phyloP scores from a whole-genome alignment of 2,797 vertebrate genomes.

The Telmatherina bonti region DNA sequence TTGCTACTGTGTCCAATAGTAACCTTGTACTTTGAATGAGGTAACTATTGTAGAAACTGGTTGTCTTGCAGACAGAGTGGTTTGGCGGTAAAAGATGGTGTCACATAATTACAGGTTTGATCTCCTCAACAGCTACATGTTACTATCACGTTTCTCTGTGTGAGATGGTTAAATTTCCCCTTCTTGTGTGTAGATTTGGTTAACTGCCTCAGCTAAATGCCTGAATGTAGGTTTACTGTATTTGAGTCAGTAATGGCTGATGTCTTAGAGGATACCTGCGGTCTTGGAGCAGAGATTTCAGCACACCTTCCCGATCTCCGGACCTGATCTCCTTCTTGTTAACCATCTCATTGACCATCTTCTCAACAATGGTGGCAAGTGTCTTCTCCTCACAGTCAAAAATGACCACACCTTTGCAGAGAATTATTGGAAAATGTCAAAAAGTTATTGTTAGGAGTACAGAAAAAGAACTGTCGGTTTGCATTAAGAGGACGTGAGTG shows the following conservation, averaged over 20 bases:
- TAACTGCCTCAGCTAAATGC: slow-evolving; percentile 35
- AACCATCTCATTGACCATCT: slow-evolving; percentile 87
- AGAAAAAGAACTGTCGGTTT: not conserved
- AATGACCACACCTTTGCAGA: slow-evolving; percentile 84
- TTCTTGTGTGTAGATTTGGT: slow-evolving; percentile 22
- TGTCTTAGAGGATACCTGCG: slow-evolving; percentile 67
- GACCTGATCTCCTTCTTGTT: slow-evolving; percentile 87
- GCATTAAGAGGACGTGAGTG: not conserved
- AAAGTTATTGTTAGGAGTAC: not conserved
- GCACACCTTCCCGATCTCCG: slow-evolving; percentile 79
- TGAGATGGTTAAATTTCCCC: not conserved
- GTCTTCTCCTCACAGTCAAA: slow-evolving; percentile 85
- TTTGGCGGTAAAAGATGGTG: slow-evolving; percentile 37
- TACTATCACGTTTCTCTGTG: slow-evolving; percentile 33
- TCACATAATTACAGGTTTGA: slow-evolving; percentile 52
- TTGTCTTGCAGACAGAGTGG: slow-evolving; percentile 24
- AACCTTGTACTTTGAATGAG: not conserved
- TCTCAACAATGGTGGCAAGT: slow-evolving; percentile 80
- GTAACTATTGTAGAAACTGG: slow-evolving; percentile 6
- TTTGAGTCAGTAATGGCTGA: slow-evolving; percentile 52
- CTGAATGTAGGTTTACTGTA: slow-evolving; percentile 43
- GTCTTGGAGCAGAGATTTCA: slow-evolving; percentile 86
- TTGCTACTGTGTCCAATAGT: no score
- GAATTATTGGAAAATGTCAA: not conserved
- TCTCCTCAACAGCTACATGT: slow-evolving; percentile 23